Conservation (phyloP, 1,140 invertebrate species). For the Euwallacea similis region DNA sequence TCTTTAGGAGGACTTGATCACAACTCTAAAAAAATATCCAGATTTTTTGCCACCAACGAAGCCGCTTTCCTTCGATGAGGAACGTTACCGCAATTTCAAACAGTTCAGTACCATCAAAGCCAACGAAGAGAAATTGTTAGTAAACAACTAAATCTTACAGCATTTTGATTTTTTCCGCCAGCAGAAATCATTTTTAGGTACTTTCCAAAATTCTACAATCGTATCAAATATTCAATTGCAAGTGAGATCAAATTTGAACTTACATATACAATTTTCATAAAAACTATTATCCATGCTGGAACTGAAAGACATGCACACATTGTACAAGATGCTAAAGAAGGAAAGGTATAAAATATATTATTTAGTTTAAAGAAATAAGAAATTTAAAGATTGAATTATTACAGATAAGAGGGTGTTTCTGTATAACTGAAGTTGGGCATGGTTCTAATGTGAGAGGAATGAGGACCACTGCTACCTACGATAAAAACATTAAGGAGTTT, state of each 20-base stretch:
- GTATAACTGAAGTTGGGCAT: conserved; percentile 90
- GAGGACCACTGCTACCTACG: conserved; percentile 86
- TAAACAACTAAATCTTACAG: conserved; percentile 55
- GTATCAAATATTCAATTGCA: conserved; percentile 25
- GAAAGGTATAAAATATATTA: conserved; percentile 56
- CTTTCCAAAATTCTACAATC: background rate
- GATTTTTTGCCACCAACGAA: conserved; percentile 10
- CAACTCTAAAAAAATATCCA: conserved; percentile 31
- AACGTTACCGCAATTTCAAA: conserved; percentile 62
- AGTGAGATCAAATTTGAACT: conserved; percentile 39
- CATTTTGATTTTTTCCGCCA: conserved; percentile 18
- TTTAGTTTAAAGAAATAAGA: background rate
- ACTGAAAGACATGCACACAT: conserved; percentile 73
- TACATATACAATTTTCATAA: conserved; percentile 60
- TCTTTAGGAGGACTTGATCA: too few relatives aligned
- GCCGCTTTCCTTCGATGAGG: conserved; percentile 60
- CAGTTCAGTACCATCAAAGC: conserved; percentile 65
- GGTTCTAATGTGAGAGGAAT: conserved; percentile 91
- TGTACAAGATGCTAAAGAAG: conserved; percentile 66
- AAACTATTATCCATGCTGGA: conserved; percentile 70
- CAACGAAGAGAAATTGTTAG: conserved; percentile 64
- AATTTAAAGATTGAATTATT: conserved; percentile 51
- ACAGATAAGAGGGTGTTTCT: conserved; percentile 78
- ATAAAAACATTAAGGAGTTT: conserved; percentile 75
- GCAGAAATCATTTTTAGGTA: background rate